A percentile compares a stretch with the other conserved stretches of the same genome.
Evolutionary conservation across 2,113 vertebrate species (phyloP).

Genomic region (Chunga burmeisteri): DNA sequence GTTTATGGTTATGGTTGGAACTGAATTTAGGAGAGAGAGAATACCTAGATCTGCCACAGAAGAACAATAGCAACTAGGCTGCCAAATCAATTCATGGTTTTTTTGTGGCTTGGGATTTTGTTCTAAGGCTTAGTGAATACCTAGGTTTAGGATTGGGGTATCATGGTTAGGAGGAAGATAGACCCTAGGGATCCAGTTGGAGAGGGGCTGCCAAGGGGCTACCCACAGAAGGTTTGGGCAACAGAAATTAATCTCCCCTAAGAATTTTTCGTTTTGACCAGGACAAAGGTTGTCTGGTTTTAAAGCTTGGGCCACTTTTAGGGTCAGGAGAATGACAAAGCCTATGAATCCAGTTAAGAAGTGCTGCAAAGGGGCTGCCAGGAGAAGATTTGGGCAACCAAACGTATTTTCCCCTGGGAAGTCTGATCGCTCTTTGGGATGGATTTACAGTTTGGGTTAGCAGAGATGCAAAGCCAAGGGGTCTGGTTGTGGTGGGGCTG

Average conservation of each 20-base stretch:
- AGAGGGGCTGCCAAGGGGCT: neutral
- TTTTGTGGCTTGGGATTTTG: neutral
- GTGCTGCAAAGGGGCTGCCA: neutral
- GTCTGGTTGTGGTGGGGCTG: neutral
- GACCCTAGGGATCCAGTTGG: neutral
- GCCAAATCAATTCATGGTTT: neutral
- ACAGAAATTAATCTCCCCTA: neutral
- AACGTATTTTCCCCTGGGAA: neutral
- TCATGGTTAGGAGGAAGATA: neutral
- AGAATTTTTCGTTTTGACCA: neutral
- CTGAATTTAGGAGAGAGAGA: neutral
- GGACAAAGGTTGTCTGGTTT: neutral
- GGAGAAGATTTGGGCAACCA: neutral
- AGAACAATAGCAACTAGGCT: neutral
- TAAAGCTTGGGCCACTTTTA: neutral
- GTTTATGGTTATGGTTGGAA: neutral
- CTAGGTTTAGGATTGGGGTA: neutral
- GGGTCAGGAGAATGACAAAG: neutral
- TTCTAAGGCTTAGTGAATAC: neutral
- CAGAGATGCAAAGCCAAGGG: neutral
- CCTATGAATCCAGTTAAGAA: neutral
- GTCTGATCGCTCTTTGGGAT: neutral
- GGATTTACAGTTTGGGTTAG: neutral
- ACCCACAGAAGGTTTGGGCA: neutral
- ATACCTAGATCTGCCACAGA: neutral